These are phyloP conservation scores for Nymphalis io DNA, from an alignment of 1,140 invertebrate genomes.

Conservation along the genomic window DNA sequence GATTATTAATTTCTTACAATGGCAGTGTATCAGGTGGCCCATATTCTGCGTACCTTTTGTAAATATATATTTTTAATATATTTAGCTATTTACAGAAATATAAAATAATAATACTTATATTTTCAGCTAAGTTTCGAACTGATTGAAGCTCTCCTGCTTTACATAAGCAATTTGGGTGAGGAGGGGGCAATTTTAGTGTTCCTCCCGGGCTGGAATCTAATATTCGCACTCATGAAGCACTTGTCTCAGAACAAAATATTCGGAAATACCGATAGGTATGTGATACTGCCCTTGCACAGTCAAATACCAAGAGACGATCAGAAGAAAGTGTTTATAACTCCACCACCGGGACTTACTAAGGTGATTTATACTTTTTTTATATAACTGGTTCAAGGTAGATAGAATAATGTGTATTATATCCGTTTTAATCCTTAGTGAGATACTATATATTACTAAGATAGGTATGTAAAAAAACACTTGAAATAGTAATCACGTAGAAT, in stretches of 20 bases:
- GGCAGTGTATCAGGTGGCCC: too few species aligned
- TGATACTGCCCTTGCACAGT: constrained; percentile 93
- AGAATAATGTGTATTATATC: too few species aligned
- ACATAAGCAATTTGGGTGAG: constrained; percentile 87
- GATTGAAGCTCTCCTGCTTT: constrained; percentile 89
- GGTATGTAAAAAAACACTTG: too few species aligned
- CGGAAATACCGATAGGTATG: constrained; percentile 83
- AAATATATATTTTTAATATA: neutral
- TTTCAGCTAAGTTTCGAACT: constrained; percentile 94
- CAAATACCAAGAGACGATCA: constrained; percentile 95
- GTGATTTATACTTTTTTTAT: constrained; percentile 44
- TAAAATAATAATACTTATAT: neutral
- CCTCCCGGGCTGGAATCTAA: constrained; percentile 96
- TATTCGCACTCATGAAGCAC: constrained; percentile 94
- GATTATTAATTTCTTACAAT: too few species aligned
- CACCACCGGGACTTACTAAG: constrained; percentile 81
- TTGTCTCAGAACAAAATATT: constrained; percentile 89
- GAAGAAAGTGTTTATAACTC: constrained; percentile 91
- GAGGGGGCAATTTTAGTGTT: constrained; percentile 95
- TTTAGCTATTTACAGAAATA: neutral
- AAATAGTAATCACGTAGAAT: too few species aligned
- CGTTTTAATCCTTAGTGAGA: too few species aligned
- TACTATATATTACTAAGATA: too few species aligned
- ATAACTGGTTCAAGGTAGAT: too few species aligned
- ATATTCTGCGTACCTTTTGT: neutral